Base-by-base conservation (phyloP, 2,113 vertebrate genomes). In the Arothron firmamentum region DNA sequence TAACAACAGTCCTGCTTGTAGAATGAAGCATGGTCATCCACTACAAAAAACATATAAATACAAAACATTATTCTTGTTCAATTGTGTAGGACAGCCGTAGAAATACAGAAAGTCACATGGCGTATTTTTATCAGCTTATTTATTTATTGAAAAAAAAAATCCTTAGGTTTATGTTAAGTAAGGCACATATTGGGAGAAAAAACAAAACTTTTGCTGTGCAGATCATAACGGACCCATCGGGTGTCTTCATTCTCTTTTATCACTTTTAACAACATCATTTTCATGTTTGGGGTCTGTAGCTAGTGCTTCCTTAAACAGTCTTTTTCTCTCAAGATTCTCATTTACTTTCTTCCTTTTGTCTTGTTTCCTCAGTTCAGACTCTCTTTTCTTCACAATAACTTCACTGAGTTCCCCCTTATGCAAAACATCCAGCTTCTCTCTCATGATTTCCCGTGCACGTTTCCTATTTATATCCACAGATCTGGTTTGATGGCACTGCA, bases 401-500 rank as follows among this genome's bases (percentile, higher is more conserved):
- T 90, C 88, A 47, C 96, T 96, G 14, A 89, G 77, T 69, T 94
- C 90, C 15, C 95, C 95, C 61, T 92, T 96, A 72, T 90, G 91
- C 42, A 89, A 87, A 19, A 96, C 12, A 41, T 99, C 96, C 23
- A 98, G 89, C 61, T 95, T 98, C 72, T 93, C 88, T 38, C 88
- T 93, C 66, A 99, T 87, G 63, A 97, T 96, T 16, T 90, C 88
- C 72, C 95, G 89, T 45, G 96, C 96, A 28, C 89, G 91, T 71
- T 93, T 94, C 52, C 95, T 79, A 86, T 99, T 99, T 31, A 80
- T 81, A 19, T 95, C 94, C 42, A 93, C 77, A 2, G 97, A 99
- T 80, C 97, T 89, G 3, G 96, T 98, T 84, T 98, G 93, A 76
- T 99, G 97, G 67, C 97, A 99, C 97, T 99, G 87, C 9, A 78